Evolutionary conservation across 2,888 invertebrate genomes (phyloP).

Genomic region (Achlya flavicornis): DNA sequence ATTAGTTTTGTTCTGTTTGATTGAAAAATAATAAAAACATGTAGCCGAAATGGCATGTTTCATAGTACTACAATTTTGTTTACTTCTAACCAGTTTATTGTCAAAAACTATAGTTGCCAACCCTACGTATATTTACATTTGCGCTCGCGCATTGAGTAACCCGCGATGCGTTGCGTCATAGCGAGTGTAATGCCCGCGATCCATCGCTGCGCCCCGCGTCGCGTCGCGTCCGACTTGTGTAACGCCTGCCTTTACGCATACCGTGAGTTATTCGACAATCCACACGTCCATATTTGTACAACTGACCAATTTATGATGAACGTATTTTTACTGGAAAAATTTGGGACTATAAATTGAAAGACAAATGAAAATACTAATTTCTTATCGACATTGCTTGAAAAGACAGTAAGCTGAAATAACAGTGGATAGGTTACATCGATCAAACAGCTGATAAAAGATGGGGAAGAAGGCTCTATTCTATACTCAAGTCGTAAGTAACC

Average conservation of each 20-base stretch:
- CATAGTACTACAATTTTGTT: no score
- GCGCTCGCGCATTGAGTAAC: constrained; percentile 12
- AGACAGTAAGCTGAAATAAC: background rate
- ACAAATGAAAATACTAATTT: no score
- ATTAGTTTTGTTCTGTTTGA: no score
- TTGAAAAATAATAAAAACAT: background rate
- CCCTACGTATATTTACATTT: constrained; percentile 5
- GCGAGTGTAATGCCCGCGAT: constrained; percentile 24
- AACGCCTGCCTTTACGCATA: constrained; percentile 2
- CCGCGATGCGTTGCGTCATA: constrained; percentile 26
- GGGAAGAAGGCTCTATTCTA: background rate
- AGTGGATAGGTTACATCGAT: background rate
- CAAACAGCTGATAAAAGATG: background rate
- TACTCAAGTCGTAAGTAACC: no score
- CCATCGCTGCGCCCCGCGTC: background rate
- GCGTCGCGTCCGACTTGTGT: constrained; percentile 1
- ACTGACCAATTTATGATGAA: background rate
- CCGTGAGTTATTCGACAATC: background rate
- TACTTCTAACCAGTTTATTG: no score
- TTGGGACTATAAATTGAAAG: no score
- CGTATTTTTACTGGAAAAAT: background rate
- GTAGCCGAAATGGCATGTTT: background rate
- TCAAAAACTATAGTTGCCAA: background rate
- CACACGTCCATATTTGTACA: background rate
- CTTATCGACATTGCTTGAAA: no score